Evolutionary conservation across 23 tunicate species (phyloP).

Genomic region (Corella eumyota): DNA sequence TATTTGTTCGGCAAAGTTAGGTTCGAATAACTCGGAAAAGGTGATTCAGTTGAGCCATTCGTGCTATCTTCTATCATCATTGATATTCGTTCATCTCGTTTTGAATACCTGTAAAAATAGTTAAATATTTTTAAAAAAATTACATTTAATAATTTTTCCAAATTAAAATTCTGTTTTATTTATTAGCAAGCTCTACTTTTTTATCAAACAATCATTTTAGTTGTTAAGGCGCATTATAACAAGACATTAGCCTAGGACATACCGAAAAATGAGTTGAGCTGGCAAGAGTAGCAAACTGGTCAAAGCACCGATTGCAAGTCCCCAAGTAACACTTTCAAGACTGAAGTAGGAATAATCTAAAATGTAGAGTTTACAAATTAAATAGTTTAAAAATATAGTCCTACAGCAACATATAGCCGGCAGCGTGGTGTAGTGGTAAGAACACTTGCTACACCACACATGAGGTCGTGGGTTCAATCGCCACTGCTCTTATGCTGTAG

Average conservation of each 20-base stretch:
- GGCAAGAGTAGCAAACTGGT: slow-evolving; percentile 38
- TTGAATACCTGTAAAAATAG: slow-evolving; percentile 34
- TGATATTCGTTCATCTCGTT: slow-evolving; percentile 61
- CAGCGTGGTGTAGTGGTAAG: too few species aligned
- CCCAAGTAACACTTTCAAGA: slow-evolving; percentile 29
- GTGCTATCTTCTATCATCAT: slow-evolving; percentile 67
- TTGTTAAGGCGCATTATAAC: not conserved
- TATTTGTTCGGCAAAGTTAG: slow-evolving; percentile 2
- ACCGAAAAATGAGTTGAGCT: slow-evolving; percentile 66
- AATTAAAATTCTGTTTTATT: not conserved
- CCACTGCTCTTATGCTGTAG: too few species aligned
- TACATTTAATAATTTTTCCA: not conserved
- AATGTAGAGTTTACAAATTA: too few species aligned
- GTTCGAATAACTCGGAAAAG: not conserved
- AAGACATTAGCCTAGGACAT: slow-evolving; percentile 1
- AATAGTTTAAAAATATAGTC: too few species aligned
- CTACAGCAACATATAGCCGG: too few species aligned
- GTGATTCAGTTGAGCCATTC: slow-evolving; percentile 3
- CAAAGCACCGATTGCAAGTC: slow-evolving; percentile 33
- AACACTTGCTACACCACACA: too few species aligned
- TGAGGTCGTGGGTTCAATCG: too few species aligned
- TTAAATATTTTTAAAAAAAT: not conserved
- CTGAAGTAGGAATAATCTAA: too few species aligned
- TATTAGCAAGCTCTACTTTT: not conserved
- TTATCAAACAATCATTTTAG: not conserved